These are phyloP conservation scores for Hoplias malabaricus DNA, from an alignment of 2,113 vertebrate species.

Conservation along the genomic window DNA sequence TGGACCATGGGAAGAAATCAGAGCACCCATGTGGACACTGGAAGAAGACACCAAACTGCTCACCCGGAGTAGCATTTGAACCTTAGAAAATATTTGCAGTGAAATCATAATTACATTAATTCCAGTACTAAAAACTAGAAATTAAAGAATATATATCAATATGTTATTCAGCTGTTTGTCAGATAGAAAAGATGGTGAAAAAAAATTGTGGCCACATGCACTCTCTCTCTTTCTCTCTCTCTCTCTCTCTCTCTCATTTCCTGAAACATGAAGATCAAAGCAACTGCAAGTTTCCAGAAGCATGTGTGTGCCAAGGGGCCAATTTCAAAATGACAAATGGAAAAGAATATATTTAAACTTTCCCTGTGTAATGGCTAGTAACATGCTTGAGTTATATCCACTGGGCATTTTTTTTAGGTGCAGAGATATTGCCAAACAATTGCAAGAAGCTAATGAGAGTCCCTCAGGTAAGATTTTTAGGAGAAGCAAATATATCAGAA, in stretches of 20 bases:
- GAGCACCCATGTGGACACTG: too few relatives aligned
- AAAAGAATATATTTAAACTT: too few relatives aligned
- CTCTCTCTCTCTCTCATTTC: constrained; percentile 45
- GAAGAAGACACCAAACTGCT: too few relatives aligned
- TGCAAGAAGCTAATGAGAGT: too few relatives aligned
- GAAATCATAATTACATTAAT: constrained; percentile 34
- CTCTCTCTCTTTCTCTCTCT: constrained; percentile 42
- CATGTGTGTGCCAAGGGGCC: constrained; percentile 39
- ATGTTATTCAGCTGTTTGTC: constrained; percentile 51
- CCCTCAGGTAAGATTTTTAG: too few relatives aligned
- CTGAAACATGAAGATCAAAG: constrained; percentile 59
- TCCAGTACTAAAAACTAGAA: constrained; percentile 41
- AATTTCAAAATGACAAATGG: constrained; percentile 48
- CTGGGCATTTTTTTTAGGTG: constrained; percentile 43
- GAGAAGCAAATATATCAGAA: too few relatives aligned
- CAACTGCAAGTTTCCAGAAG: constrained; percentile 55
- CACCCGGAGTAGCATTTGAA: too few relatives aligned
- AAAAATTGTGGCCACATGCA: constrained; percentile 67
- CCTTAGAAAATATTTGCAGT: too few relatives aligned
- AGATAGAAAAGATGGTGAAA: constrained; percentile 32
- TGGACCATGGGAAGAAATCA: too few relatives aligned
- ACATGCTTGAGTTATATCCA: constrained; percentile 35
- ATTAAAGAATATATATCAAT: constrained; percentile 53
- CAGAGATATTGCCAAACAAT: background rate
- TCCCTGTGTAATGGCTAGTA: constrained; percentile 42